Base-by-base conservation (phyloP, 2,113 vertebrate species). In the Sciurus niger region DNA sequence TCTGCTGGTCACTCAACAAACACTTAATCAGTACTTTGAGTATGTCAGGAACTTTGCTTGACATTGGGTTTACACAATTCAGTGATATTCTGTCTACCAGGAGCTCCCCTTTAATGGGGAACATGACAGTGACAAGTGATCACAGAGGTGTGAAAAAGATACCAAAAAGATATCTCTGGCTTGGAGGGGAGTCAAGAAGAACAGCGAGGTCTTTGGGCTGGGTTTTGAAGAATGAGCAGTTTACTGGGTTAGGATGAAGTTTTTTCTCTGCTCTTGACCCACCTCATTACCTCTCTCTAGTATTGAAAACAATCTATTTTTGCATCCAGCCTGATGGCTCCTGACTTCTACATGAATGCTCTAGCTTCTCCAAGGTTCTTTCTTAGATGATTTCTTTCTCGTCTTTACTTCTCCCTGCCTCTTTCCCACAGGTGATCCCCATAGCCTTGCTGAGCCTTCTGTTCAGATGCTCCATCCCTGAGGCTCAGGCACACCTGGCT, bases 371-470 rank as follows among this genome's bases (percentile, higher is more conserved):
- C 43, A 48, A 32, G 8, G 4, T 55, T 9, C 82, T 93, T 74
- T 30, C 53, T 90, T 72, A 82, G 20, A 40, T 74, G 37, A 40
- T 28, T 10, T 60, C 48, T 30, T 40, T 74, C 53, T 83, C 79
- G 48, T 16, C 65, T 89, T 67, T 34, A 30, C 13, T n/a, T 53
- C 60, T 55, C 30, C 1, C 58, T 24, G 40, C 46, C 40, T 94
- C 53, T 85, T 82, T 43, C 80, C 48, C 94, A 18, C 63, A 99
- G 99, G 98, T 99, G 46, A 98, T 99, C 58, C 99, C 99, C 2
- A 95, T 97, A 58, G 98, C 98, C 37, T 91, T 99, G 96, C 97
- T 99, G 95, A 98, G 98, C 73, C 96, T 99, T 93, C 96, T 98
- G 11, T 97, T 96, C 30, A 95, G 93, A 32, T 97, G 98, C 93